Evolutionary conservation across 2,797 vertebrate genomes (phyloP), one percentile per base, ranked within the genome.

Genomic region (Hoplostethus mediterraneus): DNA sequence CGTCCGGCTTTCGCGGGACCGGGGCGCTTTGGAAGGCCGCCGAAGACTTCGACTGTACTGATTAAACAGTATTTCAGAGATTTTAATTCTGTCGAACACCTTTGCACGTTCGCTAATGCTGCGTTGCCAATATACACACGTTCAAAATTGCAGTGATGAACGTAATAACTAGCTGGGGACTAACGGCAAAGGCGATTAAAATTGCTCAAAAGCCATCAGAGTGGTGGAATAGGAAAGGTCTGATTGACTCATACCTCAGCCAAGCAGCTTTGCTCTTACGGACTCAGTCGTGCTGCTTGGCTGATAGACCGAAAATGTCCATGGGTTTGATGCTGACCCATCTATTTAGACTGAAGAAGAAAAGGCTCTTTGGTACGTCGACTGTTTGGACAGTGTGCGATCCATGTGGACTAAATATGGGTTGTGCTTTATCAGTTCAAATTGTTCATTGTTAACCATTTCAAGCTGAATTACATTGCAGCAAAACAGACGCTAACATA

Each of bases 401-500:
- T 67, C 56, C 51, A 51, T 70, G 64, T 71, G 54, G 56, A 40
- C 7, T 55, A 36, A 71, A 63, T 0, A 17, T 5, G 28, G 44
- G 51, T 28, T 31, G 31, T 3, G 12, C 53, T 83, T 87, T 30
- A 73, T 75, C 72, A 64, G 75, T 52, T 63, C 49, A 70, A 71
- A 77, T 56, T 54, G 73, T 42, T 86, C 44, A 78, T 71, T 83
- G 85, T 77, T 78, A 72, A 82, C 66, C 53, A 78, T 85, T 82
- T 73, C 67, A 30, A 71, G 28, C 51, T 65, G 59, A 79, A 82
- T 70, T 75, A 71, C 59, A 2, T 63, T 67, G 51, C 65, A 48
- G 38, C 70, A 42, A 73, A 84, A 74, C 17, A 38, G 38, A 77
- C 57, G 81, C 16, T 5, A 30, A 38, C 17, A 28, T 38, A 40